Base-by-base conservation (phyloP, 2,113 vertebrate species). In the Turdus rufiventris region DNA sequence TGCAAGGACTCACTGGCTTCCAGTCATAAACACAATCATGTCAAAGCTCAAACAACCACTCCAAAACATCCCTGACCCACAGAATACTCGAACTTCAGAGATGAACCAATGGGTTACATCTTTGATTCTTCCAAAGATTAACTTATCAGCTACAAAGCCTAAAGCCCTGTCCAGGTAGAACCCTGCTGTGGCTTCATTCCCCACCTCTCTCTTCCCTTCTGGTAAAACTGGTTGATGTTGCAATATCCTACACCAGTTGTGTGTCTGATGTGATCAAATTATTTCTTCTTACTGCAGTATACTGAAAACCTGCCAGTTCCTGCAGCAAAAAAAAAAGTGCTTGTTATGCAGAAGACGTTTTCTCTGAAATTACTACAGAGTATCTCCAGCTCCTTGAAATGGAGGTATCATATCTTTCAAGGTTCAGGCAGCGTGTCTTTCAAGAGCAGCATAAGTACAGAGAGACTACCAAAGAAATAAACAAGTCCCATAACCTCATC, bases 221-320 rank as follows among this genome's bases (percentile, higher is more conserved):
- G 6, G 4, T 65, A 53, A 73, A 82, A 50, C 31, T 51, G 11
- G 34, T 75, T 65, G 61, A 50, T 34, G 24, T 76, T 92, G 25
- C 29, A 80, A 66, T 34, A 21, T 62, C n/a, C 63, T 73, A 34
- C 10, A 76, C 42, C 34, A 77, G 28, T 84, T 91, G 6, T n/a
- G 14, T 56, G 36, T 53, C 20, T 80, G 71, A 82, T 71, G 28
- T 75, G 80, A 89, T 74, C 73, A 60, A 75, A 71, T 71, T 84
- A 74, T 91, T 93, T 47, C 14, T 70, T 80, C 48, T 88, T 93
- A 94, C 79, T 96, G 91, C 79, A 93, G 61, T 93, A 92, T 93
- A 93, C 89, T 80, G 85, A 96, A 96, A 95, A 88, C 34, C 68
- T 94, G 92, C 79, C 91, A 92, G 68, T 86, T 88, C 31, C 92